Evolutionary conservation across 2,113 vertebrate genomes (phyloP).

Genomic region (Paradisaea rubra): DNA sequence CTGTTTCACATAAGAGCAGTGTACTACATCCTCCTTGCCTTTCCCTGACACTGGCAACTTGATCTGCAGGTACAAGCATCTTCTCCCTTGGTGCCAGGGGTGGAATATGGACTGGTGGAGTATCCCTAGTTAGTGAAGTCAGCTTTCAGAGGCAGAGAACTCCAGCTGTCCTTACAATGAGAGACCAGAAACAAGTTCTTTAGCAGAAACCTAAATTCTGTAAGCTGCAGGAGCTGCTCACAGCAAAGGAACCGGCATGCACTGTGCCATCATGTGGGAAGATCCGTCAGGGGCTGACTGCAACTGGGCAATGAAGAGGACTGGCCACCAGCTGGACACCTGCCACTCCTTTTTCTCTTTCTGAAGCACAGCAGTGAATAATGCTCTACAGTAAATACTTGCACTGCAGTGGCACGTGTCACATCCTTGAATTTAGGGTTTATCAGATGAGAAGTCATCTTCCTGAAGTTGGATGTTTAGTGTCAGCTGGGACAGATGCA

Average conservation of each 20-base stretch:
- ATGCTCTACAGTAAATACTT: not conserved
- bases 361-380: not conserved
- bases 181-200: not conserved
- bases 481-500: not conserved
- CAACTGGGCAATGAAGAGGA: not conserved
- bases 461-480: not conserved
- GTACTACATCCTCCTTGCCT: not conserved
- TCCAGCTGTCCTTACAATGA: not conserved
- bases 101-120: not conserved
- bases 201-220: not conserved
- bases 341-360: not conserved
- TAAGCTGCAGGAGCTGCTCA: not conserved
- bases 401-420: not conserved
- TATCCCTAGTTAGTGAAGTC: not conserved
- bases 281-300: not conserved
- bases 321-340: not conserved
- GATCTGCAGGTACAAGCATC: not conserved
- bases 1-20: not conserved
- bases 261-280: accelerated
- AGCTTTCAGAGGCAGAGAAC: not conserved
- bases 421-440: not conserved
- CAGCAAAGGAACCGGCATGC: not conserved
- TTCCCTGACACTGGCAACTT: not conserved
- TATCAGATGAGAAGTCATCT: not conserved
- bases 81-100: not conserved